phyloP scores from a whole-genome alignment of 2,113 vertebrate genomes.

The Oostethus manadensis region DNA sequence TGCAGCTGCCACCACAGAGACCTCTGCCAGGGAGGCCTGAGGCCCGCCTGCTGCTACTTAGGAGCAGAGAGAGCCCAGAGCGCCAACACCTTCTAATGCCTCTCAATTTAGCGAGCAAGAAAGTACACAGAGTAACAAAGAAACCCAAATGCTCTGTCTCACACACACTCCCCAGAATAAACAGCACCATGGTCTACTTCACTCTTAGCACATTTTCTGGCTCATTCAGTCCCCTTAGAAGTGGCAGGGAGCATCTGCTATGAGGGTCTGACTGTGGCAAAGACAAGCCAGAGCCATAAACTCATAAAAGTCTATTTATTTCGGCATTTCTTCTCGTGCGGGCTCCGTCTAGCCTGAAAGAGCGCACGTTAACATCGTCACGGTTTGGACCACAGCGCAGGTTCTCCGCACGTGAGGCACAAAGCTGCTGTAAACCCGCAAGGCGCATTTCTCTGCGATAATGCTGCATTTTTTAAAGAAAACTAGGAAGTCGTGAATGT shows the following conservation, averaged over 20 bases:
- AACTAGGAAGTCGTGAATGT: neutral
- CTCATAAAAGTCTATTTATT: slow-evolving; percentile 29
- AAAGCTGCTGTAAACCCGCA: neutral
- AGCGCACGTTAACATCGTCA: neutral
- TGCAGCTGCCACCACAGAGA: slow-evolving; percentile 28
- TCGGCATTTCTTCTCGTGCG: slow-evolving; percentile 8
- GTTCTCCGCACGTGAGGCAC: neutral
- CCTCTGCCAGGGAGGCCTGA: slow-evolving; percentile 13
- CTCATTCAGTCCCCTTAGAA: slow-evolving; percentile 45
- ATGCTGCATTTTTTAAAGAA: no score
- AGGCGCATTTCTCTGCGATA: neutral
- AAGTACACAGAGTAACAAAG: slow-evolving; percentile 13
- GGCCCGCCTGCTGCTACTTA: slow-evolving; percentile 19
- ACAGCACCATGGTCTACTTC: slow-evolving; percentile 15
- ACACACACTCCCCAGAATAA: slow-evolving; percentile 10
- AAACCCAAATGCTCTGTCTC: slow-evolving; percentile 12
- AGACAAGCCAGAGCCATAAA: slow-evolving; percentile 27
- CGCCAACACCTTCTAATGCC: slow-evolving; percentile 6
- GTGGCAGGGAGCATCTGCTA: slow-evolving; percentile 26
- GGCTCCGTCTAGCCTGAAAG: slow-evolving; percentile 10
- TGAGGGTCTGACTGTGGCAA: slow-evolving; percentile 23
- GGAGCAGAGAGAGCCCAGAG: neutral
- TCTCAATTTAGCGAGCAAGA: slow-evolving; percentile 14
- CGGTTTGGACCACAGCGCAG: neutral
- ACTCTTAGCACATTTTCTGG: slow-evolving; percentile 45